Percentiles rank a stretch among this genome's conserved stretches.
phyloP scores from a whole-genome alignment of 2,888 invertebrate species.

The Agrochola macilenta region DNA sequence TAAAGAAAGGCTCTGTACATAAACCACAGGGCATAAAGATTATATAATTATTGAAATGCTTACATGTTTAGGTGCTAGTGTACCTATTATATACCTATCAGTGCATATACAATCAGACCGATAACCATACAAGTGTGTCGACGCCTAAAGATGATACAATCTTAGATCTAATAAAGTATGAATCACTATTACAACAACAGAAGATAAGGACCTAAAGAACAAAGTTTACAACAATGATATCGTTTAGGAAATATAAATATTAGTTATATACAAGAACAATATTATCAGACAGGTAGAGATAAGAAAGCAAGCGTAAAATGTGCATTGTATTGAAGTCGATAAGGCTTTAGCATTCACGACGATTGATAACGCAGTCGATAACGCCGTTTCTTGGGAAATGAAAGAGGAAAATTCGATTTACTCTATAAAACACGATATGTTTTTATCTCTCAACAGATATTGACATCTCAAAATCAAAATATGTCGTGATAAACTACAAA shows the following conservation, averaged over 20 bases:
- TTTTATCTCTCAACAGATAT: conserved; percentile 9
- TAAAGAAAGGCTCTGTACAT: background rate
- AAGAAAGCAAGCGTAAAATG: conserved; percentile 37
- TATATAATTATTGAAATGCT: conserved; percentile 3
- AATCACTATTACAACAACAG: conserved; percentile 40
- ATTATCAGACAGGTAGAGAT: conserved; percentile 57
- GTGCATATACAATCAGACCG: conserved; percentile 21
- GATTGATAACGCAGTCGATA: conserved; percentile 32
- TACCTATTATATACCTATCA: conserved; percentile 20
- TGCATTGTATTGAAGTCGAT: conserved; percentile 53
- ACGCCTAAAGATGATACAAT: conserved; percentile 21
- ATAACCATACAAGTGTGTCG: conserved; percentile 47
- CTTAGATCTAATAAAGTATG: conserved; percentile 16
- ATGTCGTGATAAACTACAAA: background rate
- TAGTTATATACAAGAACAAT: conserved; percentile 52
- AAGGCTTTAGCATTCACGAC: conserved; percentile 37
- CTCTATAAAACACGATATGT: conserved; percentile 12
- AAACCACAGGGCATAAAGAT: background rate
- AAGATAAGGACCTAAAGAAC: conserved; percentile 41
- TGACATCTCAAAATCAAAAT: conserved; percentile 22
- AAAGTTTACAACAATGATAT: conserved; percentile 45
- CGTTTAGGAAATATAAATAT: conserved; percentile 59
- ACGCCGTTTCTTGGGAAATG: conserved; percentile 16
- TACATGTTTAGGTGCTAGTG: conserved; percentile 13
- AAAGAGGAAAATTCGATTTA: conserved; percentile 28